Base-by-base conservation (phyloP, 2,888 invertebrate species). In the Lithophane ornitopus region DNA sequence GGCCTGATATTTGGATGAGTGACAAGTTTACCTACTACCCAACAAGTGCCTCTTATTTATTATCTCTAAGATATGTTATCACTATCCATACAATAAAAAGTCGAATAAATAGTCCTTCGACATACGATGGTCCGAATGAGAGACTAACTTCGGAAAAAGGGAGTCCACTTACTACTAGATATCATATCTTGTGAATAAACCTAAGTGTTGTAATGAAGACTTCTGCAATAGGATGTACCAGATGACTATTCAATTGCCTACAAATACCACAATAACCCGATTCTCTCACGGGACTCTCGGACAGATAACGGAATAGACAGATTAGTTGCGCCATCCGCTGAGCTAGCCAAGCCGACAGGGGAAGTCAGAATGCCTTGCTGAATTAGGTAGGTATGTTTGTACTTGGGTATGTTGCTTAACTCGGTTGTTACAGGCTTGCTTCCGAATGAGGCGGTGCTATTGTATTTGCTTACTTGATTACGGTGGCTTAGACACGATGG, bases 291-390 rank as follows among this genome's bases (percentile, higher is more conserved):
- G 76, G 72, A 76, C 70, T 73, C 46, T 28, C 56, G n/a, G 76
- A 34, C 68, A 70, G 73, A 81, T 85, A 85, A 68, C 85, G 85
- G 82, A 82, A 85, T 54, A 56, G 61, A 65, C 59, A 58, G 82
- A 70, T 82, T 82, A 85, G 85, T 70, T 72, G 56, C 66, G 67
- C 85, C 66, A 74, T 63, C 85, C 62, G 75, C 34, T 81, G 54
- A 67, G 69, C 65, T 70, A 59, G 66, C 56, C 46, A 44, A 59
- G 68, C 59, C 70, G 39, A 54, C 56, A 46, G 12, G n/a, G 67
- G 54, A 68, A 85, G 72, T 46, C 72, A 65, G 63, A 70, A 68
- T 70, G 70, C 49, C 62, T 85, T 67, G 56, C 28, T 56, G 46
- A 67, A 54, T 63, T 44, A 58, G 6, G 22, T 46, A 46, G 22